Percentiles rank a stretch among this genome's conserved stretches.
These are phyloP conservation scores for Drosophila virilis DNA, from an alignment of 1,140 invertebrate species.

Conservation along the genomic window DNA sequence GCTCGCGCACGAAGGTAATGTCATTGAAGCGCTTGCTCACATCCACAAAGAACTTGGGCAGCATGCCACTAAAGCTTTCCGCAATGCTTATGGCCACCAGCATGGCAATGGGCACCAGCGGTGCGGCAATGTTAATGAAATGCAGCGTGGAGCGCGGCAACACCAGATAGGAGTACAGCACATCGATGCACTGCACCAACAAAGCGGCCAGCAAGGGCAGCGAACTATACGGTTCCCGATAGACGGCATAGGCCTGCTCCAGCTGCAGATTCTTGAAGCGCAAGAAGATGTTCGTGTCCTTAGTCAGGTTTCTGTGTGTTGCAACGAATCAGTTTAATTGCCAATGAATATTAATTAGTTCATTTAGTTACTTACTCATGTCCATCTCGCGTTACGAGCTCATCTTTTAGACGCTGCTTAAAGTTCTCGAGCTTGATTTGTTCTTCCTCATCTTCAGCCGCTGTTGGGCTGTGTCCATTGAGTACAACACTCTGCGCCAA, in stretches of 20 bases:
- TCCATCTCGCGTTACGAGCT: constrained; percentile 92
- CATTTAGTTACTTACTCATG: constrained; percentile 87
- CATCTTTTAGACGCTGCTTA: constrained; percentile 90
- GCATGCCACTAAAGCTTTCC: constrained; percentile 85
- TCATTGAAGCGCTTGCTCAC: constrained; percentile 86
- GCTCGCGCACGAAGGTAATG: constrained; percentile 85
- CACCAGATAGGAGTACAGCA: constrained; percentile 86
- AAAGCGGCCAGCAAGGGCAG: constrained; percentile 88
- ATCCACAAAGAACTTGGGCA: constrained; percentile 84
- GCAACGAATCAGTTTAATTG: background rate
- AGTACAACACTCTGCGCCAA: constrained; percentile 53
- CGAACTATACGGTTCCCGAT: constrained; percentile 88
- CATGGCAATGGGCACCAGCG: constrained; percentile 84
- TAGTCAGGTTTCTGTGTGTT: constrained; percentile 86
- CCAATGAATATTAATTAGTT: background rate
- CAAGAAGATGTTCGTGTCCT: constrained; percentile 88
- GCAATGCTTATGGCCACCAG: constrained; percentile 85
- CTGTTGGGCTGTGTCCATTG: constrained; percentile 45
- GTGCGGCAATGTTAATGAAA: constrained; percentile 84
- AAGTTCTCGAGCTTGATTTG: constrained; percentile 88
- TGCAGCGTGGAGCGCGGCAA: constrained; percentile 85
- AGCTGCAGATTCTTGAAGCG: constrained; percentile 88
- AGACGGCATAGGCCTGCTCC: constrained; percentile 88
- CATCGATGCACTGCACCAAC: constrained; percentile 86
- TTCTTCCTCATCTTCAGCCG: constrained; percentile 78